A percentile compares a stretch with the other conserved stretches of the same genome.
phyloP scores from a whole-genome alignment of 1,140 invertebrate genomes.

The Druon quercuslanigerum region DNA sequence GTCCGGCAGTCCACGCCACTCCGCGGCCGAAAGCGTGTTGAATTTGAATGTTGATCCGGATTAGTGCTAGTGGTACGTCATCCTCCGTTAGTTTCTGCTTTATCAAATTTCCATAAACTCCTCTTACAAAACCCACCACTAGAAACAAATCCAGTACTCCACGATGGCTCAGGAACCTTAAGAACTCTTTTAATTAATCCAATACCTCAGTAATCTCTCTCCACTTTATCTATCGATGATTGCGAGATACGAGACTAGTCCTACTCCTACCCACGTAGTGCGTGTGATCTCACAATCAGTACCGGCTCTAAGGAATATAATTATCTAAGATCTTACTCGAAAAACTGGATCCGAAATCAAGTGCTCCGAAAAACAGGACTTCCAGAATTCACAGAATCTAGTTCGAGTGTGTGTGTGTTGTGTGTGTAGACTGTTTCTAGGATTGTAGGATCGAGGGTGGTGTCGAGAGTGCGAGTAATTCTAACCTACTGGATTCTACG shows the following conservation, averaged over 20 bases:
- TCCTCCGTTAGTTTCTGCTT: not conserved
- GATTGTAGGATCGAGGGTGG: no score
- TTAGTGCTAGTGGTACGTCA: slow-evolving; percentile 6
- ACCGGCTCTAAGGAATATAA: not conserved
- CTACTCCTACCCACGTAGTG: not conserved
- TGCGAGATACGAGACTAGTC: not conserved
- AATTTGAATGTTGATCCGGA: not conserved
- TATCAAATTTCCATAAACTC: not conserved
- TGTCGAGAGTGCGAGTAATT: no score
- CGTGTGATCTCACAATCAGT: not conserved
- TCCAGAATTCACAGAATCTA: no score
- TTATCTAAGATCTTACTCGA: not conserved
- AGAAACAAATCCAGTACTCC: not conserved
- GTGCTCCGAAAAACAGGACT: no score
- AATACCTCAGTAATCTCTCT: slow-evolving; percentile 6
- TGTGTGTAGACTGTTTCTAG: no score
- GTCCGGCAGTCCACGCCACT: slow-evolving; percentile 65
- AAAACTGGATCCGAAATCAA: not conserved
- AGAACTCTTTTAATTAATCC: not conserved
- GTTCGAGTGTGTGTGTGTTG: no score
- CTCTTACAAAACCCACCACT: not conserved
- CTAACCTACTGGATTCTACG: no score
- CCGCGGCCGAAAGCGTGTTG: slow-evolving; percentile 67
- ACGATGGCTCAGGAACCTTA: not conserved
- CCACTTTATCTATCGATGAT: not conserved